Conservation (phyloP, 2,113 vertebrate species). For the Edolisoma coerulescens region DNA sequence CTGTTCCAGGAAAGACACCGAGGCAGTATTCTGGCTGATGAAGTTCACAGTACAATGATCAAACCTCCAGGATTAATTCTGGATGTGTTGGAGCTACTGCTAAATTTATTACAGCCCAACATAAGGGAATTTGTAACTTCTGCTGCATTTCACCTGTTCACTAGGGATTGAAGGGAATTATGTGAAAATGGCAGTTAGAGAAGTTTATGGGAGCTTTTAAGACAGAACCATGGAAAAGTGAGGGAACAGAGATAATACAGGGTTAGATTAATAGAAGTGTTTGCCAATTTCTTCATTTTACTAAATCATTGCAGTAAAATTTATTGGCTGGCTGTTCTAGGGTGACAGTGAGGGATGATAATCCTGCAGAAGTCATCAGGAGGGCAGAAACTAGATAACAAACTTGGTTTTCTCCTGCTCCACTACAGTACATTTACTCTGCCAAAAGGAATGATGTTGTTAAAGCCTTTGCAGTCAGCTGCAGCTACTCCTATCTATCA, state of each 20-base stretch:
- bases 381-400: background rate
- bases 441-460: background rate
- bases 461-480: background rate
- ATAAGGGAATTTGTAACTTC: background rate
- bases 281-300: background rate
- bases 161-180: background rate
- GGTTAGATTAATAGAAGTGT: background rate
- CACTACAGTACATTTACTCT: background rate
- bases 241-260: background rate
- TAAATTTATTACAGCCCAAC: background rate
- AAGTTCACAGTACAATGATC: background rate
- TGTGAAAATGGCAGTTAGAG: background rate
- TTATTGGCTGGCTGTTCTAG: background rate
- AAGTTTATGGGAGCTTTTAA: background rate
- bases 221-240: background rate
- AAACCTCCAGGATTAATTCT: background rate
- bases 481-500: background rate
- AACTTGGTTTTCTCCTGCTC: background rate
- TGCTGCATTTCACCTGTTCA: constrained; percentile 7
- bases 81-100: background rate
- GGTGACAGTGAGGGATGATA: background rate
- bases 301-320: background rate
- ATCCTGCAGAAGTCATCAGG: background rate
- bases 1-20: background rate
- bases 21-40: background rate